Conservation (phyloP, 2,888 invertebrate species). For the Leptura quadrifasciata region DNA sequence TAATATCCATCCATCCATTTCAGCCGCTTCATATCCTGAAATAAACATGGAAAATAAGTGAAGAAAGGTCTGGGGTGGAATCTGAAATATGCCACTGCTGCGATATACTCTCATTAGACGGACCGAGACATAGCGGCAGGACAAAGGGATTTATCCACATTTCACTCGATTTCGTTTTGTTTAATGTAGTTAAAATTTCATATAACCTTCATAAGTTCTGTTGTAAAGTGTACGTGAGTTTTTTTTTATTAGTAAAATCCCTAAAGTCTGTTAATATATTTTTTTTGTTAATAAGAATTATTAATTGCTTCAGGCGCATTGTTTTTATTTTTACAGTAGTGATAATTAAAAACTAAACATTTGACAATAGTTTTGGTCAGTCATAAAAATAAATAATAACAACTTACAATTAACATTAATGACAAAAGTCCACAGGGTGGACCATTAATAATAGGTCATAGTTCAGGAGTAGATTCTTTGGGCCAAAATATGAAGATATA, state of each 20-base stretch:
- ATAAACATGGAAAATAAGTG: slow-evolving; percentile 70
- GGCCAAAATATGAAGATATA: too few relatives aligned
- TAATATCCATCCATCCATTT: slow-evolving; percentile 45
- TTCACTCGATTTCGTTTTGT: neutral
- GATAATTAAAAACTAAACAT: too few relatives aligned
- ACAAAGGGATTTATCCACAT: slow-evolving; percentile 14
- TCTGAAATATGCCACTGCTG: slow-evolving; percentile 66
- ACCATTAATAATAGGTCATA: too few relatives aligned
- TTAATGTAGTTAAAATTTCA: slow-evolving; percentile 13
- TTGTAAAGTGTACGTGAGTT: neutral
- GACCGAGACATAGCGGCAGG: slow-evolving; percentile 9
- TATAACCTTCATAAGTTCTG: neutral
- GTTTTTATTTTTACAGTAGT: too few relatives aligned
- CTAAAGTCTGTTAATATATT: neutral
- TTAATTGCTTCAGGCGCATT: too few relatives aligned
- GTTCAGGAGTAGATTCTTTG: too few relatives aligned
- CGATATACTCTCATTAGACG: slow-evolving; percentile 61
- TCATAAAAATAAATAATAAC: too few relatives aligned
- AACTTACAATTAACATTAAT: too few relatives aligned
- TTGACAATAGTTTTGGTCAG: too few relatives aligned
- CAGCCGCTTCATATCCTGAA: slow-evolving; percentile 58
- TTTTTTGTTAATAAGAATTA: neutral
- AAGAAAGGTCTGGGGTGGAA: slow-evolving; percentile 65
- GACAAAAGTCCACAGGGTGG: too few relatives aligned
- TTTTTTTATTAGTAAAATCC: neutral